Evolutionary conservation across 2,888 invertebrate species (phyloP).

Genomic region (Pseudococcus jackbeardsleyi): DNA sequence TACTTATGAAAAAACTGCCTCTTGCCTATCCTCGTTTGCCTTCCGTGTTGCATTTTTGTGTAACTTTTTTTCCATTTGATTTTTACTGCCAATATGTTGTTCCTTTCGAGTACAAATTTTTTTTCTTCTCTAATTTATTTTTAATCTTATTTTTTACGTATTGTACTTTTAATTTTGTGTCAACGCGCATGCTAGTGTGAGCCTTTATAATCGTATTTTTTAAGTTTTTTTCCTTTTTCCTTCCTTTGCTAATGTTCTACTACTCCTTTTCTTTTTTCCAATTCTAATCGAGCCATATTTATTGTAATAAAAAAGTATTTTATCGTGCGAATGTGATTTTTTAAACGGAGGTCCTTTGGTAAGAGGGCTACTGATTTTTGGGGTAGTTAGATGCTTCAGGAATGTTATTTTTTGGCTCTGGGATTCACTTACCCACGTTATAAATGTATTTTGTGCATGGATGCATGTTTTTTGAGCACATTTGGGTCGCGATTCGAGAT

Average conservation of each 20-base stretch:
- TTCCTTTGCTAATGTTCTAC: slow-evolving; percentile 39
- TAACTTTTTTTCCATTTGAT: slow-evolving; percentile 25
- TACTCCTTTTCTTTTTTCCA: neutral
- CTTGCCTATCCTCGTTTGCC: neutral
- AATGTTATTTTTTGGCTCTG: slow-evolving; percentile 1
- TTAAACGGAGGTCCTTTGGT: neutral
- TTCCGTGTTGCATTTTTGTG: slow-evolving; percentile 24
- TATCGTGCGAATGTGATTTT: slow-evolving; percentile 52
- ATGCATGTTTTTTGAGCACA: slow-evolving; percentile 18
- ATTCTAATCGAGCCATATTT: slow-evolving; percentile 61
- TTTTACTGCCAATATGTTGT: slow-evolving; percentile 61
- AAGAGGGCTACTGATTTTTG: neutral
- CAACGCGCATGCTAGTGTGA: slow-evolving; percentile 45
- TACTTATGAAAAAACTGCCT: slow-evolving; percentile 31
- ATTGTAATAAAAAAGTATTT: slow-evolving; percentile 46
- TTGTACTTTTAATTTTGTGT: slow-evolving; percentile 5
- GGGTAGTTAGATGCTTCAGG: slow-evolving; percentile 18
- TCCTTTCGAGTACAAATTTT: slow-evolving; percentile 63
- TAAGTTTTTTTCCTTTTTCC: neutral
- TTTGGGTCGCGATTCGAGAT: neutral
- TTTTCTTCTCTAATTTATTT: slow-evolving; percentile 29
- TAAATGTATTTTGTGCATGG: neutral
- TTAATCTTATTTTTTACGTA: slow-evolving; percentile 38
- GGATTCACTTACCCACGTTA: neutral
- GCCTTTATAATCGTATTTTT: slow-evolving; percentile 47